These are phyloP conservation scores for Hypsopygia costalis DNA, from an alignment of 2,888 invertebrate species.

Conservation along the genomic window DNA sequence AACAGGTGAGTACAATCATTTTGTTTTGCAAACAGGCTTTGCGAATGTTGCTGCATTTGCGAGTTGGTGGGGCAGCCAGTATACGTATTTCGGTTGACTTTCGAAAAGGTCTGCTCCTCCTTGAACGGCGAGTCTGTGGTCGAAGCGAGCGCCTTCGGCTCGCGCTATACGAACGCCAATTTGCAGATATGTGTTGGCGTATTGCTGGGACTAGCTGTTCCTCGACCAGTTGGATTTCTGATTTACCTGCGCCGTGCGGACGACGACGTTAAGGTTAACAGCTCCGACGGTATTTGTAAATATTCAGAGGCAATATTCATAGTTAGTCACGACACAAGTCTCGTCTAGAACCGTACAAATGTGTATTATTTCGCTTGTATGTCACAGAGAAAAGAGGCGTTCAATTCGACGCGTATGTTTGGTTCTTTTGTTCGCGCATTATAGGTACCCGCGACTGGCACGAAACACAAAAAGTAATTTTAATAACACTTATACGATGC, in stretches of 20 bases:
- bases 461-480: slow-evolving; percentile 58
- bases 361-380: slow-evolving; percentile 30
- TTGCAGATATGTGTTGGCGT: slow-evolving; percentile 48
- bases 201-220: slow-evolving; percentile 32
- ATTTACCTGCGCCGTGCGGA: slow-evolving; percentile 28
- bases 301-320: slow-evolving; percentile 40
- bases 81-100: slow-evolving; percentile 43
- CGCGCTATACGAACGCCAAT: slow-evolving; percentile 27
- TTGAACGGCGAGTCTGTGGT: slow-evolving; percentile 32
- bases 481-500: slow-evolving; percentile 34
- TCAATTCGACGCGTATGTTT: slow-evolving; percentile 68
- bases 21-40: slow-evolving; percentile 35
- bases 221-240: slow-evolving; percentile 28
- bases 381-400: slow-evolving; percentile 55
- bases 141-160: slow-evolving; percentile 22
- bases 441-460: slow-evolving; percentile 51
- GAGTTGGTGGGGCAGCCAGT: slow-evolving; percentile 37
- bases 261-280: slow-evolving; percentile 46
- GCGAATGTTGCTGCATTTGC: slow-evolving; percentile 54
- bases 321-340: slow-evolving; percentile 23
- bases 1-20: slow-evolving; percentile 52
- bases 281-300: slow-evolving; percentile 62
- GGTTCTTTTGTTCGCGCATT: slow-evolving; percentile 65
- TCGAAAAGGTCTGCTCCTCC: slow-evolving; percentile 48
- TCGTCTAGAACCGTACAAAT: slow-evolving; percentile 31